Percentiles rank a stretch among this genome's conserved stretches.
Conservation (phyloP, 2,797 vertebrate species). For the Neomorphus geoffroyi region DNA sequence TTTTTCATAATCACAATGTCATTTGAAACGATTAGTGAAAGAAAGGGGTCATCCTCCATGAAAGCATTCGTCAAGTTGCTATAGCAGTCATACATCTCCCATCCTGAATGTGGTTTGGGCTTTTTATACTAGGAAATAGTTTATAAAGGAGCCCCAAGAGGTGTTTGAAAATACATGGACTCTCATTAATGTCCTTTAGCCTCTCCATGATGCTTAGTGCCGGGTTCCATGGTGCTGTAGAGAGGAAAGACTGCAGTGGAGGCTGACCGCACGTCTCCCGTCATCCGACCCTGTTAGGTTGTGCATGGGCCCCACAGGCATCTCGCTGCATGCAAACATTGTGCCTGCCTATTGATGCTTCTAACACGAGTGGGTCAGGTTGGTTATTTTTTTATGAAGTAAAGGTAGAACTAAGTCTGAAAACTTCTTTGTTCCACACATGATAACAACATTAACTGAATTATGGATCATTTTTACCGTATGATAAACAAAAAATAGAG, state of each 20-base stretch:
- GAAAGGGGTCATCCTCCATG: background rate
- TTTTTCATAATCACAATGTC: background rate
- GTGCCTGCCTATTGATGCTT: background rate
- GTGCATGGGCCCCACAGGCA: background rate
- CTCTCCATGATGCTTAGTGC: background rate
- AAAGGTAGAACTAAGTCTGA: background rate
- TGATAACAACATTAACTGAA: background rate
- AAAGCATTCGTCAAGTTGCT: background rate
- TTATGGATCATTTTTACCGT: background rate
- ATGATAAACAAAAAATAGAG: background rate
- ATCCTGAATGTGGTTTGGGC: background rate
- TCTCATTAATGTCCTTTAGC: background rate
- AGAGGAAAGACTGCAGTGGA: background rate
- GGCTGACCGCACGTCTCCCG: accelerated
- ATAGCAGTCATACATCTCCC: background rate
- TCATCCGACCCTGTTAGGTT: background rate
- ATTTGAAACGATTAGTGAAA: background rate
- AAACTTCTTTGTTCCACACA: background rate
- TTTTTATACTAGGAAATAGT: background rate
- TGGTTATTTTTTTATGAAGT: background rate
- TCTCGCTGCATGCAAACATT: background rate
- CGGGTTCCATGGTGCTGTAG: background rate
- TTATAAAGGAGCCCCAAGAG: background rate
- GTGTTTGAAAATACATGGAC: background rate
- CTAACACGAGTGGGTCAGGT: background rate